Base-by-base conservation (phyloP, 2,888 invertebrate genomes). In the Pachydiplax longipennis region DNA sequence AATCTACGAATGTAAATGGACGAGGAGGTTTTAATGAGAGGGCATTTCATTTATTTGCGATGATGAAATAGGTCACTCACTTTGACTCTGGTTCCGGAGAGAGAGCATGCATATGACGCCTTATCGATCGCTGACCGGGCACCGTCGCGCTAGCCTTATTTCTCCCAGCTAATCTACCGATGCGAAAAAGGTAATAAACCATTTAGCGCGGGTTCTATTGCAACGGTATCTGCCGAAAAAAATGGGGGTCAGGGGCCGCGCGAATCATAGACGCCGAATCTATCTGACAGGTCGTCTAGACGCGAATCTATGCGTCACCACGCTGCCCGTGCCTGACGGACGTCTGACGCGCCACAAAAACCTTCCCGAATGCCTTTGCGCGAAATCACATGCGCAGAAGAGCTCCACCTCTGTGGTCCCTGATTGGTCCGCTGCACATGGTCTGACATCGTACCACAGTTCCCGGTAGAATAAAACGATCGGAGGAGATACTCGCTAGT, bases 371-470 rank as follows among this genome's bases (percentile, higher is more conserved):
- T 48, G 87, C 61, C 87, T 87, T 87, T 87, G 87, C 87, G 87
- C 87, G 87, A 65, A 65, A 87, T 87, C 94, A 94, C 93, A 92
- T 92, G 93, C 93, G 93, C 92, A 92, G 92, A 92, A 92, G 91
- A 93, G 94, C 93, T 93, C 93, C 65, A 37, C 87, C 87, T 87
- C 87, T 61, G 87, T 92, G 92, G 90, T 91, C 92, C 93, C 94
- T 94, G 93, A 96, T 96, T 96, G 96, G 96, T 94, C 94, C 95
- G 93, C 93, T 93, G 95, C 95, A 95, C 96, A 96, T 96, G 96
- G 96, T 96, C 96, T 96, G 96, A 96, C 96, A 96, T 96, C 95
- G 95, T 95, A 95, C 96, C 96, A 96, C 95, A 95, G 95, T 95
- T 93, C 93, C 93, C 93, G 93, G 93, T 94, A 93, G 94, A 94